Evolutionary conservation across 2,797 vertebrate species (phyloP).

Genomic region (Esox lucius): DNA sequence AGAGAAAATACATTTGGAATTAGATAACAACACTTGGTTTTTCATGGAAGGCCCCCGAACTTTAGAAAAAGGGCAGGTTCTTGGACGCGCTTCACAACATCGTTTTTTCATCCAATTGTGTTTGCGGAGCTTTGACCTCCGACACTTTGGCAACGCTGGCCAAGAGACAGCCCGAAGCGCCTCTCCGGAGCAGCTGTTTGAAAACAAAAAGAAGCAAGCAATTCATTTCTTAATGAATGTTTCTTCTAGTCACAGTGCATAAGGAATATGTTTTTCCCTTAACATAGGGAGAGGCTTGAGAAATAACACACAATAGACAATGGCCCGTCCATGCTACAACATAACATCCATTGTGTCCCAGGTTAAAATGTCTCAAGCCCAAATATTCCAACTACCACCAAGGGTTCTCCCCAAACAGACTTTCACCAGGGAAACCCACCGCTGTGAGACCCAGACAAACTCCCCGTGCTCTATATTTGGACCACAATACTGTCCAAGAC

Average conservation of each 20-base stretch:
- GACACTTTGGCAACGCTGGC: conserved; percentile 32
- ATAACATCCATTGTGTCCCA: conserved; percentile 64
- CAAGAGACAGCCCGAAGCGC: conserved; percentile 37
- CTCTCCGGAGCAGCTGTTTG: conserved; percentile 33
- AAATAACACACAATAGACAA: conserved; percentile 67
- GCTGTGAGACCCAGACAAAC: conserved; percentile 17
- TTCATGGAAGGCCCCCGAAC: conserved; percentile 4
- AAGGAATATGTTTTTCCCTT: conserved; percentile 45
- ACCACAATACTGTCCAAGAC: conserved; percentile 22
- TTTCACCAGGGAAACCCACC: conserved; percentile 51
- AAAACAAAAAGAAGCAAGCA: conserved; percentile 47
- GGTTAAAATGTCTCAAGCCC: conserved; percentile 57
- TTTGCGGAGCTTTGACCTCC: conserved; percentile 27
- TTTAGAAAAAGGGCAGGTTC: conserved; percentile 34
- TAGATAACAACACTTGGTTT: background rate
- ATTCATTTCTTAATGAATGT: conserved; percentile 48
- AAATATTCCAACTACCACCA: conserved; percentile 54
- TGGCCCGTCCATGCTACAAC: conserved; percentile 58
- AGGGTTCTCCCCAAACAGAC: conserved; percentile 36
- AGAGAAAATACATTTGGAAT: background rate
- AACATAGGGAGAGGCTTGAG: conserved; percentile 55
- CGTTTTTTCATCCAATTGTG: conserved; percentile 42
- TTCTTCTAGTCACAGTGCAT: conserved; percentile 59
- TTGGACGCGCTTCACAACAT: conserved; percentile 45
- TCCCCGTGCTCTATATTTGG: conserved; percentile 46